Percentiles rank a stretch among this genome's conserved stretches.
phyloP scores from a whole-genome alignment of 2,888 invertebrate genomes.

The Pterostichus madidus region DNA sequence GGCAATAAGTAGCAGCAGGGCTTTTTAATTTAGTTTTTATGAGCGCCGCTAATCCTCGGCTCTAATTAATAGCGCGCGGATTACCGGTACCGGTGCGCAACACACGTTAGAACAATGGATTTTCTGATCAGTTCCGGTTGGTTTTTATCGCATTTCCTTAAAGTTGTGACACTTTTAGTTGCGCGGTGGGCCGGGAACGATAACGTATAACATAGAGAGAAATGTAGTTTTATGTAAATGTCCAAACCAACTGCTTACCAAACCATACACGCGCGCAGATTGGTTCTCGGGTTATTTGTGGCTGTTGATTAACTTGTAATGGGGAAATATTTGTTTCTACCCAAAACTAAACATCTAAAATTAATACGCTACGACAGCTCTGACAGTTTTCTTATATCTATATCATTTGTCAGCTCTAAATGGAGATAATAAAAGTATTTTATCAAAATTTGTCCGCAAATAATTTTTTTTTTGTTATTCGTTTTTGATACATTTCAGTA shows the following conservation, averaged over 20 bases:
- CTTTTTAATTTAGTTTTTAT: slow-evolving; percentile 11
- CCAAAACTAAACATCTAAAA: slow-evolving; percentile 12
- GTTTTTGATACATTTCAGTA: too few species aligned
- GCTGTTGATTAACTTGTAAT: slow-evolving; percentile 47
- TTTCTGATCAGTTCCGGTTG: slow-evolving; percentile 20
- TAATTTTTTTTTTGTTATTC: too few species aligned
- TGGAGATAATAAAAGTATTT: too few species aligned
- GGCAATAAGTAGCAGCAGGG: neutral
- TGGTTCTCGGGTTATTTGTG: slow-evolving; percentile 36
- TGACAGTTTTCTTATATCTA: neutral
- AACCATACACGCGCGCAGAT: neutral
- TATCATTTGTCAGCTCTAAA: too few species aligned
- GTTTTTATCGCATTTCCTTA: slow-evolving; percentile 14
- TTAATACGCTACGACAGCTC: neutral
- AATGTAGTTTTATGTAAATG: slow-evolving; percentile 42
- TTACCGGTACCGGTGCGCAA: slow-evolving; percentile 12
- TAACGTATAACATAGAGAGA: slow-evolving; percentile 1
- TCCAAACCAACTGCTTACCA: slow-evolving; percentile 33
- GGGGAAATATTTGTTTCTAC: slow-evolving; percentile 29
- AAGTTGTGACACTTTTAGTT: slow-evolving; percentile 38
- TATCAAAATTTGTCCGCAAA: too few species aligned
- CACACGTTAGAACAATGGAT: slow-evolving; percentile 15
- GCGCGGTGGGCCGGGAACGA: slow-evolving; percentile 14
- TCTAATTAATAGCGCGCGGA: slow-evolving; percentile 19
- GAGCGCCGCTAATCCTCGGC: slow-evolving; percentile 19